Conservation (phyloP, 1,140 invertebrate species). For the Thalassaphorura encarpata region DNA sequence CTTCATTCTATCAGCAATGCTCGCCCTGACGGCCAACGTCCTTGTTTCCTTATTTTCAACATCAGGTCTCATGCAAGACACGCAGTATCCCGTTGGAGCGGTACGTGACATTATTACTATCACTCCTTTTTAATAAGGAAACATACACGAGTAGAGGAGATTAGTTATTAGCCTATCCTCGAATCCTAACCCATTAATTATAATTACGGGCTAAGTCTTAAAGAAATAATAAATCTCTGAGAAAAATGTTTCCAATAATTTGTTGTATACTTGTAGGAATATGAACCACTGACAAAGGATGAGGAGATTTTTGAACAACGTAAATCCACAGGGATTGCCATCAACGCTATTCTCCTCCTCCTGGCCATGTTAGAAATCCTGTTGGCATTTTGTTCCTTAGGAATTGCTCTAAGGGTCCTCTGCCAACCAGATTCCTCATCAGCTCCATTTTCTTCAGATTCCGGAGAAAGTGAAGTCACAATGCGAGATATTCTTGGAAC, state of each 20-base stretch:
- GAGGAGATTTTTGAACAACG: constrained; percentile 24
- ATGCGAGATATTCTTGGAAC: constrained; percentile 14
- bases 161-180: no score
- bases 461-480: constrained; percentile 18
- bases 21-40: constrained; percentile 19
- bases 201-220: no score
- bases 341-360: constrained; percentile 29
- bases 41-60: constrained; percentile 27
- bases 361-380: constrained; percentile 25
- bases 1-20: constrained; percentile 16
- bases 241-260: not conserved
- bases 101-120: no score
- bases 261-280: constrained; percentile 5
- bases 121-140: no score
- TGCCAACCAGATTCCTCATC: constrained; percentile 1
- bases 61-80: constrained; percentile 21
- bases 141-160: no score
- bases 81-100: constrained; percentile 16
- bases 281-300: constrained; percentile 7
- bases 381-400: constrained; percentile 26
- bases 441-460: constrained; percentile 12
- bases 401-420: constrained; percentile 24
- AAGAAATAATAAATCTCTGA: no score
- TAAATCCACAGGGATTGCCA: constrained; percentile 20
- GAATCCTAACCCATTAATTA: no score